A percentile compares a stretch with the other conserved stretches of the same genome.
phyloP scores from a whole-genome alignment of 2,888 invertebrate species.

The Nudaria mundana region DNA sequence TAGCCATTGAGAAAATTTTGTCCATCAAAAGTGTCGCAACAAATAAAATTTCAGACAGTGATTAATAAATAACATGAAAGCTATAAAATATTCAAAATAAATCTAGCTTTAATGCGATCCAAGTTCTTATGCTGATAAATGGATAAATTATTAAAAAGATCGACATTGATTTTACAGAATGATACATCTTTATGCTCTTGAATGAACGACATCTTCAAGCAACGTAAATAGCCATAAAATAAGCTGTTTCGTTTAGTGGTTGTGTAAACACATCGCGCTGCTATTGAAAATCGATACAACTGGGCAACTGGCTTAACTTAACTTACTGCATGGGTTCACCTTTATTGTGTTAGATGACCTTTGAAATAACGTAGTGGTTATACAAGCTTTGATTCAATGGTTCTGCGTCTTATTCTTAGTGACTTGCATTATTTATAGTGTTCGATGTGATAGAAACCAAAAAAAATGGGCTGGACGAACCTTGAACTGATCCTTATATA shows the following conservation, averaged over 20 bases:
- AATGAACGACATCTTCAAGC: no score
- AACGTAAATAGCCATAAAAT: not conserved
- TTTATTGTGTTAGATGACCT: conserved; percentile 2
- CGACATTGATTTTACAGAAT: no score
- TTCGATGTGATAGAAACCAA: not conserved
- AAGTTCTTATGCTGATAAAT: no score
- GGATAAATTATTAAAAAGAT: no score
- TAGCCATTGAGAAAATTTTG: no score
- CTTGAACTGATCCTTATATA: not conserved
- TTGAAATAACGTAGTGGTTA: conserved; percentile 8
- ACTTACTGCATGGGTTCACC: conserved; percentile 6
- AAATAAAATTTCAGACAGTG: no score
- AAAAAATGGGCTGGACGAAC: not conserved
- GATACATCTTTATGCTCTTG: no score
- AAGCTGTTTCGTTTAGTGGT: not conserved
- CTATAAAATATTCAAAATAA: no score
- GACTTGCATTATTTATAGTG: not conserved
- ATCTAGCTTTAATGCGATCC: no score
- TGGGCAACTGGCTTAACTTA: conserved; percentile 4
- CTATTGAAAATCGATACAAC: conserved; percentile 22
- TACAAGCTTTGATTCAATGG: not conserved
- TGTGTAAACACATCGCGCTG: conserved; percentile 17
- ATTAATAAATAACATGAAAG: no score
- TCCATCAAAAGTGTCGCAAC: no score
- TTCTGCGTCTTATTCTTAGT: not conserved